Base-by-base conservation (phyloP, 2,797 vertebrate genomes). In the Enteromius unitaeniatus region DNA sequence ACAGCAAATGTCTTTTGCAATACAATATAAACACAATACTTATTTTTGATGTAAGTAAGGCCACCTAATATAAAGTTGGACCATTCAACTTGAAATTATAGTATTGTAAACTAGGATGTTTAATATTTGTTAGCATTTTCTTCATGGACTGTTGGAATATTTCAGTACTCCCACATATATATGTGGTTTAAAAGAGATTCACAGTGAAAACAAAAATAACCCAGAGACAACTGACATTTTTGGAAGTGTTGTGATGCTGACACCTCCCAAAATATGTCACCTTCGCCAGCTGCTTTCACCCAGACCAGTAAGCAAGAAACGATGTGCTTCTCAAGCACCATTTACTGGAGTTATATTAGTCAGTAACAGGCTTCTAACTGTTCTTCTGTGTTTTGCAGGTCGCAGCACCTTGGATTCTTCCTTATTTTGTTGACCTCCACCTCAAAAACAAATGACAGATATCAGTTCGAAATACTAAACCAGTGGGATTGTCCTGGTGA, bases 241-340 rank as follows among this genome's bases (percentile, higher is more conserved):
- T 86, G 74, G 60, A 81, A 84, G 76, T 49, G 47, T 58, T 85
- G 64, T 74, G 73, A 81, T 60, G 49, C 70, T 86, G 37, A 77
- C 88, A 85, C 78, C 82, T 87, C 72, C 84, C 49, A 28, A 78
- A 86, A 87, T 84, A 86, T 79, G 74, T 74, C 68, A 65, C 64
- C 51, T 72, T 86, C 72, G 28, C 76, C 77, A 47, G 5, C 49
- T 79, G 78, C 42, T 65, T 88, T 76, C 45, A 79, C 53, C 84
- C 85, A 84, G 55, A 88, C 84, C 26, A 49, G 74, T 88, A 85
- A 88, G 81, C 78, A 85, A 90, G 82, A 87, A 90, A 89, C 86
- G 78, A 87, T 31, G 67, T 79, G 86, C 68, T 40, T 85, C 80
- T 88, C 60, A 74, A 55, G 86, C 42, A n/a, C 84, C 47, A 89